phyloP scores from a whole-genome alignment of 2,113 vertebrate species.

The Platysternon megacephalum region DNA sequence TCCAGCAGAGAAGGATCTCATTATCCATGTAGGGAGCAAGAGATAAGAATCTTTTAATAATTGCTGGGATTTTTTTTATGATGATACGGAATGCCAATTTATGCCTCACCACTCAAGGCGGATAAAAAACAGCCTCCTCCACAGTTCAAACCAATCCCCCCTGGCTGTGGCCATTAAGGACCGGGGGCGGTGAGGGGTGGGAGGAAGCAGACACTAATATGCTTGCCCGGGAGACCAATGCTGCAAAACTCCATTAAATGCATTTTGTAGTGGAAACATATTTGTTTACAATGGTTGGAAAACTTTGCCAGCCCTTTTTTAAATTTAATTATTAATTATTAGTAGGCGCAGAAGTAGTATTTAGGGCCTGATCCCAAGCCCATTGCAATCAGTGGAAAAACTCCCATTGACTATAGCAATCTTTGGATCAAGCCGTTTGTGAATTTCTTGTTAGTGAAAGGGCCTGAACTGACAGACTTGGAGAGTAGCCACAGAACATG shows the following conservation, averaged over 20 bases:
- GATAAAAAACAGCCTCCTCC: conserved; percentile 79
- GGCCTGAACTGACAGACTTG: not conserved
- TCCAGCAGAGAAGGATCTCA: conserved; percentile 87
- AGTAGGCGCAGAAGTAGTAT: not conserved
- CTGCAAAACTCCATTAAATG: conserved; percentile 65
- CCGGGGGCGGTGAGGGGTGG: conserved; percentile 37
- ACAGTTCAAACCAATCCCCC: conserved; percentile 68
- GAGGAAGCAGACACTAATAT: conserved; percentile 72
- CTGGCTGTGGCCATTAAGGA: conserved; percentile 80
- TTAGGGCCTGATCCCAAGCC: conserved; percentile 1
- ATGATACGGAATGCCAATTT: conserved; percentile 86
- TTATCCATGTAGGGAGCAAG: conserved; percentile 86
- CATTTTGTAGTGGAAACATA: conserved; percentile 49
- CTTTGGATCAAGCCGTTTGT: not conserved
- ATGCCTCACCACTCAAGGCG: conserved; percentile 72
- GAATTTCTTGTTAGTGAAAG: not conserved
- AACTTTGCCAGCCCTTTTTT: conserved; percentile 48
- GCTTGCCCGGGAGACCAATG: conserved; percentile 73
- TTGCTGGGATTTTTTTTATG: conserved; percentile 85
- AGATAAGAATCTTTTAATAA: conserved; percentile 91
- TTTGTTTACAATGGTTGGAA: conserved; percentile 54
- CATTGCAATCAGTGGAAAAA: not conserved
- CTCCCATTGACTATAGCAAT: not conserved
- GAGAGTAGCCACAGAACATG: not conserved
- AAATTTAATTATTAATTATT: conserved; percentile 44